phyloP scores from a whole-genome alignment of 1,140 invertebrate species.

The Drosophila kepulauana region DNA sequence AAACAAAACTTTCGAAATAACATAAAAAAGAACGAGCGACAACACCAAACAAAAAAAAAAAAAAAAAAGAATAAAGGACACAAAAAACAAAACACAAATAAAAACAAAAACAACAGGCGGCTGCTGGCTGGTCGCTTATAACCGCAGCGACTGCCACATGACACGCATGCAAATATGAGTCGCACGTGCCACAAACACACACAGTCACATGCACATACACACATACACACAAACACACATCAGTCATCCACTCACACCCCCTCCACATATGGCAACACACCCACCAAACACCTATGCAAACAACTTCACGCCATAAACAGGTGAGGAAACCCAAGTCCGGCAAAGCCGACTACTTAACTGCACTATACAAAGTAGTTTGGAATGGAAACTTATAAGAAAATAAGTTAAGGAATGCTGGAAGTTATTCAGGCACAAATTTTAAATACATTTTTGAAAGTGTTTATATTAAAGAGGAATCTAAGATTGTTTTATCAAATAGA shows the following conservation, averaged over 20 bases:
- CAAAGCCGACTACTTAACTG: not conserved
- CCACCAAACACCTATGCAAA: slow-evolving; percentile 58
- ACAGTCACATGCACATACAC: slow-evolving; percentile 56
- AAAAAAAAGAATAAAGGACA: slow-evolving; percentile 11
- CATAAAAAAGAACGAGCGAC: slow-evolving; percentile 39
- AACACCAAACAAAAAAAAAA: slow-evolving; percentile 36
- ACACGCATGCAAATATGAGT: slow-evolving; percentile 83
- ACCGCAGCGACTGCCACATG: slow-evolving; percentile 78
- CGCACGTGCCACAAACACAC: slow-evolving; percentile 67
- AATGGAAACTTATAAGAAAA: not conserved
- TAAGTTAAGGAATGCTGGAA: not conserved
- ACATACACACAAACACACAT: slow-evolving; percentile 48
- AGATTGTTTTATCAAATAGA: no score
- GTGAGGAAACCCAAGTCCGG: slow-evolving; percentile 5
- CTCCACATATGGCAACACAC: slow-evolving; percentile 40
- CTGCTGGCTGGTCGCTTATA: slow-evolving; percentile 46
- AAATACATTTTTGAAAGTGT: no score
- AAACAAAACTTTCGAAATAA: slow-evolving; percentile 49
- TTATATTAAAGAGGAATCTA: no score
- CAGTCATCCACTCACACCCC: slow-evolving; percentile 35
- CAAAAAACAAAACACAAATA: slow-evolving; percentile 33
- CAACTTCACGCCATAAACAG: slow-evolving; percentile 56
- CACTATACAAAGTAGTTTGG: not conserved
- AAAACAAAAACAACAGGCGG: slow-evolving; percentile 67
- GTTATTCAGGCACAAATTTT: no score